phyloP scores from a whole-genome alignment of 2,113 vertebrate species.

The Cochlearius cochlearius region DNA sequence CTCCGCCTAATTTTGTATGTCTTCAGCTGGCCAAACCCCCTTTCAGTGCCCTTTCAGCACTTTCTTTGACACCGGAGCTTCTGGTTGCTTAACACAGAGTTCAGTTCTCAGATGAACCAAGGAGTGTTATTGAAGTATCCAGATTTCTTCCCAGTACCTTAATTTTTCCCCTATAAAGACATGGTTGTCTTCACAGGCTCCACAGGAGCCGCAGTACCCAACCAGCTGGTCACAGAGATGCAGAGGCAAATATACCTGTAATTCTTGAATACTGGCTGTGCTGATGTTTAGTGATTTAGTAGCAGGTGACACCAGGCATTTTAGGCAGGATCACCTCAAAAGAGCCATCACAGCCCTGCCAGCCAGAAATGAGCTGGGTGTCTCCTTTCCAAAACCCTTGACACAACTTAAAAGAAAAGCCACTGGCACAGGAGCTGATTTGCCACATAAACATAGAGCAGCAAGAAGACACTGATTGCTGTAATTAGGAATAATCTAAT shows the following conservation, averaged over 20 bases:
- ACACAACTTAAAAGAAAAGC: background rate
- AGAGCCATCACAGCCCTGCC: background rate
- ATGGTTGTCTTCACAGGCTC: background rate
- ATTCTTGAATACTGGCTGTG: background rate
- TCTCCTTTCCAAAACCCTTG: slow-evolving; percentile 26
- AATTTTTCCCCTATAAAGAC: background rate
- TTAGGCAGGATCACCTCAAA: background rate
- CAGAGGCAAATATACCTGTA: rapidly evolving
- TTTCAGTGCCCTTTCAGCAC: background rate
- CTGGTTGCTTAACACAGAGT: background rate
- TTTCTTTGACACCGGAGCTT: background rate
- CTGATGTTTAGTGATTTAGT: background rate
- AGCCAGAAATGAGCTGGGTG: background rate
- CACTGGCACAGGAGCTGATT: background rate
- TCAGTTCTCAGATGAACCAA: background rate
- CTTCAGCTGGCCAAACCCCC: background rate
- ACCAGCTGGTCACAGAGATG: rapidly evolving
- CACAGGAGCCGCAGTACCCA: background rate
- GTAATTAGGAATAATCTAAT: slow-evolving; percentile 21
- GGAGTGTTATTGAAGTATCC: background rate
- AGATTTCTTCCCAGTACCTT: background rate
- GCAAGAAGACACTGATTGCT: background rate
- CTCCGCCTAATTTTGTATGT: background rate
- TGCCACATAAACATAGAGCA: background rate
- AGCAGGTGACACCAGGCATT: rapidly evolving